A percentile compares a stretch with the other conserved stretches of the same genome.
Evolutionary conservation across 1,140 invertebrate genomes (phyloP).

Genomic region (Drosophila albomicans): DNA sequence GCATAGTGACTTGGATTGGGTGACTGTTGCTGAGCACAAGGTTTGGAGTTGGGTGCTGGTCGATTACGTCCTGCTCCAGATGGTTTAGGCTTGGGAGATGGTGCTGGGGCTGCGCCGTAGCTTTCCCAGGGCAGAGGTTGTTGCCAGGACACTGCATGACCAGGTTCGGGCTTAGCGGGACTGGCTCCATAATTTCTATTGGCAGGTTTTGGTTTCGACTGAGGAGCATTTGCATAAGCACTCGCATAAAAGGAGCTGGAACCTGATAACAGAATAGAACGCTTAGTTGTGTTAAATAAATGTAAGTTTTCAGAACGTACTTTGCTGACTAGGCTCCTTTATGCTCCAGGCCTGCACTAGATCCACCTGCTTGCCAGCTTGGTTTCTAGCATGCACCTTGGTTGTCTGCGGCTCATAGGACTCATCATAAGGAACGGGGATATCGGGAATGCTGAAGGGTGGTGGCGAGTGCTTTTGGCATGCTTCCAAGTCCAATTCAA

Average conservation of each 20-base stretch:
- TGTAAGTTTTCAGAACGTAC: constrained; percentile 19
- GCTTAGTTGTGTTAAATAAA: not conserved
- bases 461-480: constrained; percentile 32
- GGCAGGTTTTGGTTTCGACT: constrained; percentile 4
- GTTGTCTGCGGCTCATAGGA: constrained; percentile 24
- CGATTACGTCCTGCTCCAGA: not conserved
- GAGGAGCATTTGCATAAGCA: constrained; percentile 42
- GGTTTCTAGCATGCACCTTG: not conserved
- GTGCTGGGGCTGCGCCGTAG: constrained; percentile 1
- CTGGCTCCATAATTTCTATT: not conserved
- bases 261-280: constrained; percentile 16
- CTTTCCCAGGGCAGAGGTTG: constrained; percentile 63
- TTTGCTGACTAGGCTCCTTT: constrained; percentile 29
- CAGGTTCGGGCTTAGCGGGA: constrained; percentile 6
- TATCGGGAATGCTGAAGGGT: not conserved
- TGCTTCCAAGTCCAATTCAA: constrained; percentile 59
- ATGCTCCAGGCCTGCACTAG: constrained; percentile 50
- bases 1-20: constrained; percentile 5
- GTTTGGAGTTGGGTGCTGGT: constrained; percentile 16
- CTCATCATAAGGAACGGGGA: not conserved
- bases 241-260: constrained; percentile 14
- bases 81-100: constrained; percentile 18
- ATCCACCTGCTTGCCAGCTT: constrained; percentile 21
- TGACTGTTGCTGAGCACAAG: constrained; percentile 4
- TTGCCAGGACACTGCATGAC: constrained; percentile 48